phyloP scores from a whole-genome alignment of 53 echinoderm and acorn worm species.

The Glandiceps talaboti region DNA sequence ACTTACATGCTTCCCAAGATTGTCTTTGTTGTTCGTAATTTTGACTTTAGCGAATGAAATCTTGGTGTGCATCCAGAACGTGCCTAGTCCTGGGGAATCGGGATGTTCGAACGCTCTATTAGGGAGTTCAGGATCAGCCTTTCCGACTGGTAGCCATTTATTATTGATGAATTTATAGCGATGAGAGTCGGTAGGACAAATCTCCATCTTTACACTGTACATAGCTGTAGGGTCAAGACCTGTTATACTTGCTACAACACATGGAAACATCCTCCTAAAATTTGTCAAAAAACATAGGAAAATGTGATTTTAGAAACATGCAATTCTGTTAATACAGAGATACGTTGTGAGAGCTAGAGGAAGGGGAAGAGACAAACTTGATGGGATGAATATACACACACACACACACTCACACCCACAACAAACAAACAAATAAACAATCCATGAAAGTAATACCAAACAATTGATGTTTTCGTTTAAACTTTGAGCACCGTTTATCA shows the following conservation, averaged over 20 bases:
- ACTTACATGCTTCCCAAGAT: slow-evolving; percentile 42
- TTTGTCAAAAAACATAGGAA: neutral
- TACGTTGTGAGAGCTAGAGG: no score
- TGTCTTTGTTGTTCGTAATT: slow-evolving; percentile 81
- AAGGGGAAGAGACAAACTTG: no score
- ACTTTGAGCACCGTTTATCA: no score
- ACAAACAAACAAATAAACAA: no score
- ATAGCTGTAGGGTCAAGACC: slow-evolving; percentile 42
- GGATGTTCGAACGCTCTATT: slow-evolving; percentile 41
- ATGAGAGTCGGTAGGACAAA: slow-evolving; percentile 22
- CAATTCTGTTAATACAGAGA: no score
- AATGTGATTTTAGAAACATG: neutral
- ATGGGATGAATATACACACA: no score
- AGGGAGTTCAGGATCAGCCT: slow-evolving; percentile 34
- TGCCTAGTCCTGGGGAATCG: slow-evolving; percentile 55
- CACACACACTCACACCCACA: no score
- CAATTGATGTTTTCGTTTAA: no score
- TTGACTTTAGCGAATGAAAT: slow-evolving; percentile 72
- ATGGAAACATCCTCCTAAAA: slow-evolving; percentile 71
- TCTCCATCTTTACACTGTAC: slow-evolving; percentile 37
- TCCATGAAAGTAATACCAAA: no score
- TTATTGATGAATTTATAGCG: slow-evolving; percentile 83
- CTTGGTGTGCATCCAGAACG: slow-evolving; percentile 57
- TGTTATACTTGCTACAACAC: slow-evolving; percentile 18
- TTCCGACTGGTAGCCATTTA: slow-evolving; percentile 64